Evolutionary conservation across 2,113 vertebrate genomes (phyloP).

Genomic region (Nothoprocta perdicaria): DNA sequence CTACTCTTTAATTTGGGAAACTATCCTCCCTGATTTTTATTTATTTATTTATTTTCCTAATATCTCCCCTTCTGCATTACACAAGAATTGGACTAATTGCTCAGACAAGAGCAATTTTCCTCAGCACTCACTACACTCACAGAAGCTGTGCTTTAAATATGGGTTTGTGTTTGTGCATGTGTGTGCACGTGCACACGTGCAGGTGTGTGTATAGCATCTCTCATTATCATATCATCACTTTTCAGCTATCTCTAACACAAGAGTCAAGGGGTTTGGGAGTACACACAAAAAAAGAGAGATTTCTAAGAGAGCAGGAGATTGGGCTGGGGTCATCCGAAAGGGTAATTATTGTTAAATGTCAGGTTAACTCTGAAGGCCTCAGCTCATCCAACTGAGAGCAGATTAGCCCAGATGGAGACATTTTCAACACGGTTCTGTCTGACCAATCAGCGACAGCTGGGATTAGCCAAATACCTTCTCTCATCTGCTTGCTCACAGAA

Average conservation of each 20-base stretch:
- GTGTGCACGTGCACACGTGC: neutral
- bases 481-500: conserved; percentile 90
- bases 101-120: neutral
- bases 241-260: conserved; percentile 82
- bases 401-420: conserved; percentile 94
- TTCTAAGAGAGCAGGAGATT: conserved; percentile 86
- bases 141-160: neutral
- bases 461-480: conserved; percentile 92
- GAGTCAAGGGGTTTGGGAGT: conserved; percentile 85
- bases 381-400: conserved; percentile 89
- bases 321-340: conserved; percentile 87
- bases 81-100: neutral
- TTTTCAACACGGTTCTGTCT: conserved; percentile 87
- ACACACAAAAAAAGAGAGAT: conserved; percentile 82
- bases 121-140: neutral
- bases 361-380: conserved; percentile 92
- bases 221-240: conserved; percentile 70
- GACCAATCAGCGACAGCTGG: conserved; percentile 87
- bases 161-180: neutral
- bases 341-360: conserved; percentile 97
- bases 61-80: neutral
- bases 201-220: conserved; percentile 42
- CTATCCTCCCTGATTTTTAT: neutral
- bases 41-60: neutral
- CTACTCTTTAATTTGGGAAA: conserved; percentile 61